Evolutionary conservation across 2,888 invertebrate species (phyloP).

Genomic region (Drosophila hamatofila): DNA sequence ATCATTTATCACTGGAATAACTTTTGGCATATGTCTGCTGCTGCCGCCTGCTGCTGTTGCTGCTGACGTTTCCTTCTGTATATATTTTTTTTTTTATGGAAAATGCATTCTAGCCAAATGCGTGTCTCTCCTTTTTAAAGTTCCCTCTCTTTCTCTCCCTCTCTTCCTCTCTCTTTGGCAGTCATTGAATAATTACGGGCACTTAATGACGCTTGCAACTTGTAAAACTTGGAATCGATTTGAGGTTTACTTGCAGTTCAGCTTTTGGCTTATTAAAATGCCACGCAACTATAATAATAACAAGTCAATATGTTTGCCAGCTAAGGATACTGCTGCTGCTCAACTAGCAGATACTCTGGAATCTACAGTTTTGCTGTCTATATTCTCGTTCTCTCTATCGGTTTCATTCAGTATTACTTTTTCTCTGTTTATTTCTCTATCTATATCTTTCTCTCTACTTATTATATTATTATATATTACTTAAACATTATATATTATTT

Average conservation of each 20-base stretch:
- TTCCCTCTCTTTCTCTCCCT: neutral
- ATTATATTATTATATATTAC: no score
- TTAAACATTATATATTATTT: no score
- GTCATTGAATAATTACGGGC: conserved; percentile 83
- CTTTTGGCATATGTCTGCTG: conserved; percentile 59
- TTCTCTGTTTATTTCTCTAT: neutral
- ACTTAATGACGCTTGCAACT: conserved; percentile 79
- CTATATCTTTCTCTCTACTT: neutral
- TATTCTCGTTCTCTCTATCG: no score
- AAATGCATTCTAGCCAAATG: conserved; percentile 56
- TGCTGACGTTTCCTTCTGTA: conserved; percentile 1
- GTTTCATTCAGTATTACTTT: neutral
- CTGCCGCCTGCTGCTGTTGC: conserved; percentile 12
- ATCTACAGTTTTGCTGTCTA: no score
- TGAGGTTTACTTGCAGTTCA: conserved; percentile 36
- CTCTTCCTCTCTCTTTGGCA: conserved; percentile 18
- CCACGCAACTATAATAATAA: conserved; percentile 62
- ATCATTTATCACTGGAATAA: conserved; percentile 56
- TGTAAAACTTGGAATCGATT: conserved; percentile 36
- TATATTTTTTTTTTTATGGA: conserved; percentile 9
- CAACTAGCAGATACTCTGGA: conserved; percentile 23
- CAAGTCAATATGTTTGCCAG: conserved; percentile 7
- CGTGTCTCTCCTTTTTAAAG: conserved; percentile 31
- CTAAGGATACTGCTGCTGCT: neutral
- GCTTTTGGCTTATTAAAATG: conserved; percentile 74